Base-by-base conservation (phyloP, 2,113 vertebrate species). In the Dasypus novemcinctus region DNA sequence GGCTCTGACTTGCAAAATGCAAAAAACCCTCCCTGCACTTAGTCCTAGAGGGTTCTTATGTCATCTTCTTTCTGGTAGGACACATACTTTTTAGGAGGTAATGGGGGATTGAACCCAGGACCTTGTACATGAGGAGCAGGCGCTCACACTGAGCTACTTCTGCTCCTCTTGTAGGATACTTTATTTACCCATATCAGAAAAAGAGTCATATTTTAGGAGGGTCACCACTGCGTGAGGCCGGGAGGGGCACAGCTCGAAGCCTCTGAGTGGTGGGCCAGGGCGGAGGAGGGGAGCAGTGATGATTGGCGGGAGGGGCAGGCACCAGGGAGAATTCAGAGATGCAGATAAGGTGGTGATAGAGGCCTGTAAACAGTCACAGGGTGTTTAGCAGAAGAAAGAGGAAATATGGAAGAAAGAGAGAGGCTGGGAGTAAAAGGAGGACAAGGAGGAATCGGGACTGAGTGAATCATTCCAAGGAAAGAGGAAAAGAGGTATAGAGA, bases 401-500 rank as follows among this genome's bases (percentile, higher is more conserved):
- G 54, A 57, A 57, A 17, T 20, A 20, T 5, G 52, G 69, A 33
- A 72, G 75, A 7, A 33, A 52, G 74, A 72, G 64, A 79, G 25
- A 81, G 29, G 38, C 61, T 54, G 57, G 80, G 82, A 21, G 17
- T n/a, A 41, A 91, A 72, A 29, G 72, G 33, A 41, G 18, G 43
- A 57, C 2, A 33, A 52, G 23, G n/a, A 68, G 61, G 33, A 68
- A 3, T 75, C 2, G 17, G 66, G 57, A 31, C 5, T 9, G 68
- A 68, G 29, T 15, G 14, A 68, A 27, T 2, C 20, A 74, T 7
- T 59, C 68, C 15, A 31, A 36, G 52, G 54, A 74, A 87, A 64
- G 21, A 31, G 31, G 17, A 41, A 31, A 1, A 0, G 41, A 14
- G 17, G 15, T 4, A 29, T 33, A 31, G 21, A 9, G n/a, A 17